These are phyloP conservation scores for Sphaerodactylus townsendi DNA, from an alignment of 2,113 vertebrate species.

Conservation along the genomic window DNA sequence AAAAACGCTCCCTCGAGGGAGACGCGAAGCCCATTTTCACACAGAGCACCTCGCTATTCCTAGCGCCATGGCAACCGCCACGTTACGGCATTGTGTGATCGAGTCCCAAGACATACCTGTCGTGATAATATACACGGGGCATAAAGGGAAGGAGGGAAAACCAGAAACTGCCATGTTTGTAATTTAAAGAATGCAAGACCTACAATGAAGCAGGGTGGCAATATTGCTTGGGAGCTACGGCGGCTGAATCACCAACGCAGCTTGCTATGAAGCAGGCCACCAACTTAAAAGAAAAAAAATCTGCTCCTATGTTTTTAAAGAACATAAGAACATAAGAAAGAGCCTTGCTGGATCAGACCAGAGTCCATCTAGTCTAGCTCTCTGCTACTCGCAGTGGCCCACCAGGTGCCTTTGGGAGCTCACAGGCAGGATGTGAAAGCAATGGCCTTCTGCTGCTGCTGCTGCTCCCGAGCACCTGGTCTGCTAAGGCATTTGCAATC, in stretches of 20 bases:
- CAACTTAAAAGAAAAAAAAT: too few relatives aligned
- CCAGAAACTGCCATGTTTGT: not conserved
- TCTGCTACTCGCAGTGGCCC: too few relatives aligned
- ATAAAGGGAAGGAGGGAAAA: not conserved
- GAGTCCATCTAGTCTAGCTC: too few relatives aligned
- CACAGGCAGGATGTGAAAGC: too few relatives aligned
- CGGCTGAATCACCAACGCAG: not conserved
- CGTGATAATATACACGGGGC: not conserved
- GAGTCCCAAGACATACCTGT: not conserved
- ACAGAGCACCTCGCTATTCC: rapidly evolving
- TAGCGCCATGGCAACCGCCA: not conserved
- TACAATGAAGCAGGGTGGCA: not conserved
- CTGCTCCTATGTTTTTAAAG: too few relatives aligned
- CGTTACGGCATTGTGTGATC: not conserved
- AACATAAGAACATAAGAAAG: too few relatives aligned
- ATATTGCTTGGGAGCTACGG: not conserved
- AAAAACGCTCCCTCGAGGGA: not conserved
- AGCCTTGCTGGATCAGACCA: too few relatives aligned
- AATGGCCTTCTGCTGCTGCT: too few relatives aligned
- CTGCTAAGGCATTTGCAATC: too few relatives aligned
- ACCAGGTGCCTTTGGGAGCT: too few relatives aligned
- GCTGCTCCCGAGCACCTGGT: too few relatives aligned
- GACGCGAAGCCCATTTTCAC: not conserved
- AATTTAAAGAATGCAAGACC: not conserved
- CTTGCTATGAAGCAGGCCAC: too few relatives aligned